Base-by-base conservation (phyloP, 2,113 vertebrate genomes). In the Thalassarche chlororhynchos region DNA sequence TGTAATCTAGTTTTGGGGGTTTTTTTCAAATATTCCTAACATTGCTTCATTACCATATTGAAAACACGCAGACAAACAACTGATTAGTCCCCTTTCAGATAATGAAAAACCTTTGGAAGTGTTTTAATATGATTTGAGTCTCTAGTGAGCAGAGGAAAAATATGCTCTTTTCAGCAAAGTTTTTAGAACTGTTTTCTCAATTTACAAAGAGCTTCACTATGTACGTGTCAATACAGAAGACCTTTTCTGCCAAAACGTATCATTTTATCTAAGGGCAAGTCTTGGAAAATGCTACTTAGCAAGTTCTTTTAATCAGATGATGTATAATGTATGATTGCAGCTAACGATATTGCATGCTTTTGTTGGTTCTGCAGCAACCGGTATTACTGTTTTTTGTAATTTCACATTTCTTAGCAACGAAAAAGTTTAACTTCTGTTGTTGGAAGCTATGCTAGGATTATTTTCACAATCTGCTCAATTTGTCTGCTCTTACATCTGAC, bases 381-480 rank as follows among this genome's bases (percentile, higher is more conserved):
- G 4, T 83, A 36, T 74, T 46, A n/a, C 52, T 77, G 17, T 3
- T 78, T 89, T 86, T 76, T 79, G 75, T 85, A 85, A 83, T 90
- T 91, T 96, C 78, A 76, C 66, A 93, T 95, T 94, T 95, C 93
- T 93, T 94, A 96, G 95, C 87, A 95, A 91, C 66, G 91, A 84
- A 78, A 89, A 97, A 95, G 65, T 97, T 93, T 90, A 75, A 93
- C 93, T 97, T 85, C 66, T 87, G 89, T 82, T 97, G 62, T 88
- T 96, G 95, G 87, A 97, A 97, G 92, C 92, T 91, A 11, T 61
- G 40, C 75, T 83, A 91, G 82, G 82, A 96, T 94, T 97, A 93
- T 97, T 94, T 96, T 97, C 95, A 88, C 90, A 96, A 52, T 85
- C 93, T 90, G 84, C 82, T 96, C 85, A 79, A 90, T 97, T 97